Conservation (phyloP, 64 coral and sea anemone species). For the Stichodactyla helianthus region DNA sequence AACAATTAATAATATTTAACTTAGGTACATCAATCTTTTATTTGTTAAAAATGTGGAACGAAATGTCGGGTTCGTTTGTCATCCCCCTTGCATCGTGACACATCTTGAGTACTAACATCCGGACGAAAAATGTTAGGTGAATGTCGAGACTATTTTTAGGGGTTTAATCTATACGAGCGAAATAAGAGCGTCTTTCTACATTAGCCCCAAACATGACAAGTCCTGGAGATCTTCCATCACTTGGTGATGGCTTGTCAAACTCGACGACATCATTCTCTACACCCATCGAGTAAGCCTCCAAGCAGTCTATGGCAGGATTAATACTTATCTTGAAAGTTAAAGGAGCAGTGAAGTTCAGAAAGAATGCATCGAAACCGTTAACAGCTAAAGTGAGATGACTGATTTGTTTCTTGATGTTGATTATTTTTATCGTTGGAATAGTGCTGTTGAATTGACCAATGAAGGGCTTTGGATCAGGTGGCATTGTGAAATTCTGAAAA, state of each 20-base stretch:
- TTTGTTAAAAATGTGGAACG: no score
- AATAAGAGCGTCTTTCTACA: constrained; percentile 40
- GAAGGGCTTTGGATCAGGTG: background rate
- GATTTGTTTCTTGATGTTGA: background rate
- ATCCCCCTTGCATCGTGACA: no score
- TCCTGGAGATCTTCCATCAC: constrained; percentile 32
- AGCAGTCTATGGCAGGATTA: background rate
- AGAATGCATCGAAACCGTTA: constrained; percentile 8
- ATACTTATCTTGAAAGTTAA: constrained; percentile 42
- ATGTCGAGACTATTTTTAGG: no score
- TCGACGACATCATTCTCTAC: constrained; percentile 39
- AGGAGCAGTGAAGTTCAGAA: constrained; percentile 49
- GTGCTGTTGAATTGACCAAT: background rate
- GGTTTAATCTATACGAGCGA: constrained; percentile 12
- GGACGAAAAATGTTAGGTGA: no score
- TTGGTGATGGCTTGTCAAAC: constrained; percentile 47
- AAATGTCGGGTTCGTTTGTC: no score
- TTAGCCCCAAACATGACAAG: constrained; percentile 59
- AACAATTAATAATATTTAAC: no score
- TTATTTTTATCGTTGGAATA: background rate
- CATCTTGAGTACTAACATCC: no score
- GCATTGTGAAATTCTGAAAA: background rate
- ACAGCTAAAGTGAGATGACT: background rate
- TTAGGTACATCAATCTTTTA: no score
- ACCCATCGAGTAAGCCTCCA: background rate